A percentile compares a stretch with the other conserved stretches of the same genome.
These are phyloP conservation scores for Epizoanthus fatuus DNA, from an alignment of 92 coral and sea anemone species.

Conservation along the genomic window DNA sequence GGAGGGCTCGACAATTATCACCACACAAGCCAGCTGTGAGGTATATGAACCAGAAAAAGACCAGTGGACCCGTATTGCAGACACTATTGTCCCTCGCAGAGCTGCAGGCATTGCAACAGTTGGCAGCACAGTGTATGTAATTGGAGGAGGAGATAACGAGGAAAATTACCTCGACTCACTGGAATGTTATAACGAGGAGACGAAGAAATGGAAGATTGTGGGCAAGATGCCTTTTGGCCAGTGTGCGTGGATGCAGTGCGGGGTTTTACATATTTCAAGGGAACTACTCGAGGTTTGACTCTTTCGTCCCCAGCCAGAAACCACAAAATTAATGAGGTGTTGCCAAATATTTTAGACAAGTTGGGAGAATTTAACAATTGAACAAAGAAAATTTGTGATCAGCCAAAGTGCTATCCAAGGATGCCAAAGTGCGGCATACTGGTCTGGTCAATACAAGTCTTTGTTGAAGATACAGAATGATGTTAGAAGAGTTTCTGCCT, in stretches of 20 bases:
- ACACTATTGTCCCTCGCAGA: slow-evolving; percentile 77
- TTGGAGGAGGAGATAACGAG: slow-evolving; percentile 78
- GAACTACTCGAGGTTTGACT: slow-evolving; percentile 19
- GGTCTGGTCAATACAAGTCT: too few species aligned
- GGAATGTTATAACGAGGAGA: slow-evolving; percentile 79
- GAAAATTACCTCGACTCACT: slow-evolving; percentile 53
- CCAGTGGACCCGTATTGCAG: slow-evolving; percentile 78
- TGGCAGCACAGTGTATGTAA: slow-evolving; percentile 65
- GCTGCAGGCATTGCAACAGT: slow-evolving; percentile 79
- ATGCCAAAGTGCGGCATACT: too few species aligned
- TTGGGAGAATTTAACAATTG: not conserved
- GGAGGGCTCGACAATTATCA: slow-evolving; percentile 51
- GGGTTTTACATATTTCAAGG: slow-evolving; percentile 61
- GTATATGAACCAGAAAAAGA: slow-evolving; percentile 65
- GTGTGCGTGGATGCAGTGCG: slow-evolving; percentile 77
- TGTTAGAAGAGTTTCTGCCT: too few species aligned
- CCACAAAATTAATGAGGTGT: too few species aligned
- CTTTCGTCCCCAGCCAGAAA: too few species aligned
- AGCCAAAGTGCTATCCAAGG: too few species aligned
- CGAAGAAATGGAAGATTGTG: slow-evolving; percentile 59
- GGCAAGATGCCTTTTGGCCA: slow-evolving; percentile 67
- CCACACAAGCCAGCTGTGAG: slow-evolving; percentile 84
- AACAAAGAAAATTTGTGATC: too few species aligned
- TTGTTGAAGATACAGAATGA: too few species aligned
- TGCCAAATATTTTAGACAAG: too few species aligned